Conservation (phyloP, 2,113 vertebrate species). For the Bos taurus region DNA sequence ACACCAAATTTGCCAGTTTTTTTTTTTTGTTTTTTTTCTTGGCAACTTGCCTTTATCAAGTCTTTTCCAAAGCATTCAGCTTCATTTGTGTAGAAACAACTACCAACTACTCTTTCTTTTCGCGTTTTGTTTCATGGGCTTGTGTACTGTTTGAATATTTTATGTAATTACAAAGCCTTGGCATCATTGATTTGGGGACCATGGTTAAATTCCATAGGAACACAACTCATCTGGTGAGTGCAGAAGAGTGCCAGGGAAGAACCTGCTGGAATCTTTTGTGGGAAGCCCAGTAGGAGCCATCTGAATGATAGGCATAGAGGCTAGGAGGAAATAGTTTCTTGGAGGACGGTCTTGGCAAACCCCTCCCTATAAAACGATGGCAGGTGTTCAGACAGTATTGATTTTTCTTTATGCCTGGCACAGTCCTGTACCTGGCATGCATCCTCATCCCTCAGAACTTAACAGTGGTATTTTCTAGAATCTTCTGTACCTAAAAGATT, state of each 20-base stretch:
- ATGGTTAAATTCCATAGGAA: background rate
- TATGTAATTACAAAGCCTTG: background rate
- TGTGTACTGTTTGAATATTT: background rate
- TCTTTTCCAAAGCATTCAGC: constrained; percentile 26
- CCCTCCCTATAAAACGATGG: constrained; percentile 33
- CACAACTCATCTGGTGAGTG: background rate
- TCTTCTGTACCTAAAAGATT: constrained; percentile 28
- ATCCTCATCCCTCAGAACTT: constrained; percentile 33
- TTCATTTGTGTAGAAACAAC: background rate
- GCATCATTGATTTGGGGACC: background rate
- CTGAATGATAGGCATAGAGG: background rate
- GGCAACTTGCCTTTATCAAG: constrained; percentile 7
- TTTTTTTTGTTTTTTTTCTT: background rate
- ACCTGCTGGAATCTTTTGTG: background rate
- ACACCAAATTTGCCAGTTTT: constrained; percentile 50
- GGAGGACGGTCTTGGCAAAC: constrained; percentile 51
- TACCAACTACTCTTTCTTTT: background rate
- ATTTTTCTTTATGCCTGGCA: constrained; percentile 59
- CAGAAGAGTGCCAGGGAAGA: background rate
- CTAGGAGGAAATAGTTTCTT: constrained; percentile 39
- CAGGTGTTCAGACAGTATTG: constrained; percentile 27
- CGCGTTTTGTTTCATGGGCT: background rate
- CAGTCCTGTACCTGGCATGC: constrained; percentile 37
- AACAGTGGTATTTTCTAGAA: constrained; percentile 51
- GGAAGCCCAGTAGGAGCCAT: background rate